Evolutionary conservation across 2,888 invertebrate species (phyloP).

Genomic region (Keiferia lycopersicella): DNA sequence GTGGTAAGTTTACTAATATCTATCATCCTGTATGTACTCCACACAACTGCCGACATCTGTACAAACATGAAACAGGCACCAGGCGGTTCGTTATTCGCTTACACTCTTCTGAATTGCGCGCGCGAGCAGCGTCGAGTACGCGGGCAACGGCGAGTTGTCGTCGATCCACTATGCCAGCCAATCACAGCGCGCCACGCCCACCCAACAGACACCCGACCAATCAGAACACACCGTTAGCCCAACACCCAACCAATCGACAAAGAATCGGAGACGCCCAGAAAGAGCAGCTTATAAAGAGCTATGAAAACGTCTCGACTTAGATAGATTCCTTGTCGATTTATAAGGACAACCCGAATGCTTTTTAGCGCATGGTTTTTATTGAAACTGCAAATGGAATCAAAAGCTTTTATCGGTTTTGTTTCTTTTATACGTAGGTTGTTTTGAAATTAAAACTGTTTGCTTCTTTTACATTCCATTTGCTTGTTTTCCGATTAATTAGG

Average conservation of each 20-base stretch:
- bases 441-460: background rate
- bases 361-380: background rate
- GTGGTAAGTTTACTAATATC: too few species aligned
- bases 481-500: background rate
- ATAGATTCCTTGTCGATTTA: too few species aligned
- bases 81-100: slow-evolving; percentile 60
- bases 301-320: too few species aligned
- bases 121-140: slow-evolving; percentile 85
- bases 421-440: background rate
- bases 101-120: slow-evolving; percentile 86
- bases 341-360: too few species aligned
- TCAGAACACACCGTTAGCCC: slow-evolving; percentile 16
- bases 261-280: too few species aligned
- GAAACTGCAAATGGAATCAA: background rate
- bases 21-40: too few species aligned
- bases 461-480: slow-evolving; percentile 1
- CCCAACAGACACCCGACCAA: slow-evolving; percentile 40
- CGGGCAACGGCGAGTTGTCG: slow-evolving; percentile 86
- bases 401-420: background rate
- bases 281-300: too few species aligned
- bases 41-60: background rate
- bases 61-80: slow-evolving; percentile 11
- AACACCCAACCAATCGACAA: background rate
- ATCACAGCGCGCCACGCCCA: slow-evolving; percentile 4
- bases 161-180: slow-evolving; percentile 85